These are phyloP conservation scores for Chelonus insularis DNA, from an alignment of 1,140 invertebrate genomes.

Conservation along the genomic window DNA sequence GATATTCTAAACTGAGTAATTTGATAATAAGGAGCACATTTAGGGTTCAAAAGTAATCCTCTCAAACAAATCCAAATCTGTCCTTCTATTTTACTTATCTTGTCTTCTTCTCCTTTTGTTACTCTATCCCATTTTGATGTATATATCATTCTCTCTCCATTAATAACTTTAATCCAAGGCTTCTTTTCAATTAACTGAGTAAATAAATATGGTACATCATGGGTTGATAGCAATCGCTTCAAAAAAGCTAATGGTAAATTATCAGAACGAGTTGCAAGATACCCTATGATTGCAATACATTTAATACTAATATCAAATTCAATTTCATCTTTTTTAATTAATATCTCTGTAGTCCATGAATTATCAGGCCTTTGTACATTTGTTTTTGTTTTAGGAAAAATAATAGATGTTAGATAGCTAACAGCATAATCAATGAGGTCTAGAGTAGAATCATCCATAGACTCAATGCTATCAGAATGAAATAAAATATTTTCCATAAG, in stretches of 20 bases:
- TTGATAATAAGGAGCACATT: constrained; percentile 67
- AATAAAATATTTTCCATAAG: constrained; percentile 75
- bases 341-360: constrained; percentile 62
- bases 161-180: constrained; percentile 69
- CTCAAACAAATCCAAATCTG: constrained; percentile 74
- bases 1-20: constrained; percentile 69
- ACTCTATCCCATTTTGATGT: constrained; percentile 69
- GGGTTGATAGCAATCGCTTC: constrained; percentile 66
- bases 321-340: constrained; percentile 66
- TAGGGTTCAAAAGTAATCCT: constrained; percentile 68
- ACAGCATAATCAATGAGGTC: constrained; percentile 78
- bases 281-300: constrained; percentile 71
- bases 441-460: constrained; percentile 68
- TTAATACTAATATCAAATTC: constrained; percentile 73
- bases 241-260: constrained; percentile 66
- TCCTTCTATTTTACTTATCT: constrained; percentile 69
- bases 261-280: constrained; percentile 60
- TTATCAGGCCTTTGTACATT: constrained; percentile 26
- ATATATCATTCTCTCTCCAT: constrained; percentile 44
- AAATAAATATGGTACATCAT: constrained; percentile 75
- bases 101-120: constrained; percentile 56
- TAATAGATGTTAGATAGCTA: constrained; percentile 61
- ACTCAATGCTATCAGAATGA: constrained; percentile 71
- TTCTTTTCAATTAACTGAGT: constrained; percentile 67
- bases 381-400: constrained; percentile 53